Conservation (phyloP, 2,888 invertebrate species). For the Lysandra bellargus region DNA sequence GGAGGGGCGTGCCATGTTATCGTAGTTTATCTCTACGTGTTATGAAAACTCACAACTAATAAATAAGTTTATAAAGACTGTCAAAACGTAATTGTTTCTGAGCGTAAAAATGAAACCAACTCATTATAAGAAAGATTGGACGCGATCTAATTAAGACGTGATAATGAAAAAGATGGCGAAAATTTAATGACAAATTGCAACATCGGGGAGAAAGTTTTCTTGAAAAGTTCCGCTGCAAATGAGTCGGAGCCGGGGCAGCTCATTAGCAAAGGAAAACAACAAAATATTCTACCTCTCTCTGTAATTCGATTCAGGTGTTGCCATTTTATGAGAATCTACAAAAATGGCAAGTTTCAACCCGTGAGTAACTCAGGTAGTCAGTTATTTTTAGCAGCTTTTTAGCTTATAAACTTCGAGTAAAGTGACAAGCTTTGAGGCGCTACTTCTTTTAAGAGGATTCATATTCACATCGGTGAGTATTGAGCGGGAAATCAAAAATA, state of each 20-base stretch:
- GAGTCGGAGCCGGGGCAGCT: slow-evolving; percentile 66
- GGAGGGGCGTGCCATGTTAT: too few relatives aligned
- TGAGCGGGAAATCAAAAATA: neutral
- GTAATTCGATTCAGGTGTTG: slow-evolving; percentile 22
- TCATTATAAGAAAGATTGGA: slow-evolving; percentile 12
- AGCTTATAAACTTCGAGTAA: neutral
- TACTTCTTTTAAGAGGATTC: neutral
- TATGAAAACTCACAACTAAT: too few relatives aligned
- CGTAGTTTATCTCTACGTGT: too few relatives aligned
- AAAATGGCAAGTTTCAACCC: neutral
- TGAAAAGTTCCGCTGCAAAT: slow-evolving; percentile 60
- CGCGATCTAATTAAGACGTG: slow-evolving; percentile 37
- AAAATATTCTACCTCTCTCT: slow-evolving; percentile 43
- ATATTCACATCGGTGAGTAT: neutral
- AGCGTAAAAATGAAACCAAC: slow-evolving; percentile 19
- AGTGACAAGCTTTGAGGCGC: neutral
- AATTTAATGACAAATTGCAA: slow-evolving; percentile 61
- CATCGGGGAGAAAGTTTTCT: slow-evolving; percentile 57
- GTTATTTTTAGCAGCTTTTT: neutral
- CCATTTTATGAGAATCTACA: neutral
- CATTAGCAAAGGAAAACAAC: slow-evolving; percentile 57
- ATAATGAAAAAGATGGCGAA: slow-evolving; percentile 54
- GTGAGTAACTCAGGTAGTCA: neutral
- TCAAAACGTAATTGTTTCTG: neutral
- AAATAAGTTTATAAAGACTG: neutral